Conservation (phyloP, 2,113 vertebrate genomes). For the Rhinolophus sinicus region DNA sequence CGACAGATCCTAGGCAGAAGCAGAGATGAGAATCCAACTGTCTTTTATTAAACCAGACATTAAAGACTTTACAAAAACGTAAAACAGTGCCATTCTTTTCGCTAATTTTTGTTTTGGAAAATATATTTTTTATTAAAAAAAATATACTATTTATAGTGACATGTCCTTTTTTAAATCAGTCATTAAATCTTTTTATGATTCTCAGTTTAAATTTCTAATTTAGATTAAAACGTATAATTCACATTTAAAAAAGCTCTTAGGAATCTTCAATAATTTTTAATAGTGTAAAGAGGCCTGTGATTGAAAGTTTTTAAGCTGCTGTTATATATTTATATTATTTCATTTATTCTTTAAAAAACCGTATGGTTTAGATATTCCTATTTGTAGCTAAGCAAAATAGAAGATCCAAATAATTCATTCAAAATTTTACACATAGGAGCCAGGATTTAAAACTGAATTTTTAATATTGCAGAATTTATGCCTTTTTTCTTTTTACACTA, state of each 20-base stretch:
- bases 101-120: background rate
- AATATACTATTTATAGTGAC: background rate
- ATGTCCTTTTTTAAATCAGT: conserved; percentile 21
- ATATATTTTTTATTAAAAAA: background rate
- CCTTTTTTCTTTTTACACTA: background rate
- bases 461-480: background rate
- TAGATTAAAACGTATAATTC: background rate
- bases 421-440: background rate
- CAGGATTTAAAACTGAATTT: conserved; percentile 41
- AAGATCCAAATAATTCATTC: conserved; percentile 24
- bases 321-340: background rate
- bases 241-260: background rate
- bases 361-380: background rate
- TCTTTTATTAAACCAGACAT: background rate
- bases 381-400: background rate
- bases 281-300: background rate
- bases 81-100: background rate
- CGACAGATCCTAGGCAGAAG: background rate
- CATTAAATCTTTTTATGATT: conserved; percentile 2
- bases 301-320: background rate
- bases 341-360: background rate
- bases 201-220: conserved; percentile 55
- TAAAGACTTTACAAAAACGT: background rate
- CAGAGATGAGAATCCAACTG: background rate
- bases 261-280: background rate